Base-by-base conservation (phyloP, 1,140 invertebrate genomes). In the Lucilia cuprina region DNA sequence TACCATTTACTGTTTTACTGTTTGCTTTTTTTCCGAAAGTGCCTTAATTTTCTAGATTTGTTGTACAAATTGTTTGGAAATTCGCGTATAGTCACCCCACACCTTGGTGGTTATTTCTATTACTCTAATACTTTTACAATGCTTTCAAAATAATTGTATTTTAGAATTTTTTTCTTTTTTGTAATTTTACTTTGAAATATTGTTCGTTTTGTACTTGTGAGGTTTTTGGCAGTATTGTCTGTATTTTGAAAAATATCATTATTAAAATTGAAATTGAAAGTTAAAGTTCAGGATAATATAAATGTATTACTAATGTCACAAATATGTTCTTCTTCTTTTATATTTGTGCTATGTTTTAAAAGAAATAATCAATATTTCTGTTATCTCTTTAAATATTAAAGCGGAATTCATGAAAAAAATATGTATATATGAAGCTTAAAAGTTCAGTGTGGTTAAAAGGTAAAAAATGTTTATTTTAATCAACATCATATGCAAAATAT, bases 381-480 rank as follows among this genome's bases (percentile, higher is more conserved):
- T 19, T n/a, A 17, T 70, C n/a, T n/a, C 17, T 41, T 41, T 41
- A 8, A 41, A 41, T 8, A 41, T 8, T 41, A n/a, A 30, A 30
- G 25, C 55, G 14, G 14, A n/a, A 17, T 17, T 60, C 55, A n/a
- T 60, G n/a, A 25, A 70, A 25, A 70, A 70, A 70, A 5, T 41
- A 41, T 41, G 19, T 70, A 9, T 70, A 21, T 21, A 10, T 21
- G 21, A 70, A 70, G 7, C 10, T 8, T 21, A 70, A 70, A 70
- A 21, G 65, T 70, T 70, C n/a, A 21, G n/a, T 70, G n/a, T 19
- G n/a, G 19, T 3, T 21, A 10, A 70, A 80, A 80, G 9, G 41
- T 21, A 80, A 80, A 80, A 80, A 80, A 49, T 25, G 12, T 80
- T 80, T 80, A 50, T 80, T 78, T 80, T 80, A 80, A 80, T 80